Percentiles rank a stretch among this genome's conserved stretches.
These are phyloP conservation scores for Phoxinus dragarum DNA, from an alignment of 2,797 vertebrate species.

Conservation along the genomic window DNA sequence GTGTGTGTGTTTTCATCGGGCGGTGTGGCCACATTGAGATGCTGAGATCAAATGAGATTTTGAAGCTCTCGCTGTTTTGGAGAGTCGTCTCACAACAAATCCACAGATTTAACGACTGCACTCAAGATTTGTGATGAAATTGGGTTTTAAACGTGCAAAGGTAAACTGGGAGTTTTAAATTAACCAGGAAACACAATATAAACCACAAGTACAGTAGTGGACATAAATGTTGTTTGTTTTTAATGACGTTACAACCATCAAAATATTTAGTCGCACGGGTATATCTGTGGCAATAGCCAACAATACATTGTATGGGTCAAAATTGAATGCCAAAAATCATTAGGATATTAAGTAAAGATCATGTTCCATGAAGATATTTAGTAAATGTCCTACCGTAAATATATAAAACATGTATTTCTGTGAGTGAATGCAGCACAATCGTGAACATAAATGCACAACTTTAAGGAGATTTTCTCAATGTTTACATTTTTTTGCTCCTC, in stretches of 20 bases:
- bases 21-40: not conserved
- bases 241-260: not conserved
- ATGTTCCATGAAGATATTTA: too few relatives aligned
- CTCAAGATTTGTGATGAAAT: not conserved
- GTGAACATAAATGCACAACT: too few relatives aligned
- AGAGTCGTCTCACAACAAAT: not conserved
- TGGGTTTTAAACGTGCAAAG: not conserved
- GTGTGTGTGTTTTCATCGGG: conserved; percentile 8
- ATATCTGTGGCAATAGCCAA: too few relatives aligned
- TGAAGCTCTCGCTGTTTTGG: conserved; percentile 9
- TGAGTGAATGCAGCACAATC: too few relatives aligned
- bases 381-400: too few relatives aligned
- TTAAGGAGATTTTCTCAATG: too few relatives aligned
- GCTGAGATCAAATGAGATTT: conserved; percentile 26
- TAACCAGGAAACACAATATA: not conserved
- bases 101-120: not conserved
- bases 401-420: too few relatives aligned
- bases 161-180: not conserved
- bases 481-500: too few relatives aligned
- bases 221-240: not conserved
- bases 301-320: too few relatives aligned
- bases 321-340: too few relatives aligned
- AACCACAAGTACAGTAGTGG: not conserved
- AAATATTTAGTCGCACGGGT: too few relatives aligned
- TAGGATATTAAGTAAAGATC: too few relatives aligned